phyloP scores from a whole-genome alignment of 2,888 invertebrate genomes.

The Xanthorhoe spadicearia region DNA sequence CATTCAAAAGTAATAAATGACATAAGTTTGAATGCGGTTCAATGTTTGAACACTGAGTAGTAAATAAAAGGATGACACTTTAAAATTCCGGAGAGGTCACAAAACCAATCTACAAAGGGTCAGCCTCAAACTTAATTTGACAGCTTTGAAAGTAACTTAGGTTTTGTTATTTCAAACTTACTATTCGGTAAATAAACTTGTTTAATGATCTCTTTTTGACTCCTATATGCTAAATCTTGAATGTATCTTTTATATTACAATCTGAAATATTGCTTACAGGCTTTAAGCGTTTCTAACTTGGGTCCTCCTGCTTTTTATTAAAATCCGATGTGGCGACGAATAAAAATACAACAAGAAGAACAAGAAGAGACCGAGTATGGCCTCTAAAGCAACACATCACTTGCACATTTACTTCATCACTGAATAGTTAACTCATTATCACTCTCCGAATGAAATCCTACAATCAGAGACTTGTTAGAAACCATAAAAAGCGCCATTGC shows the following conservation, averaged over 20 bases:
- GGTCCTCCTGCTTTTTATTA: too few relatives aligned
- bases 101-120: background rate
- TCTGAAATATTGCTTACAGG: too few relatives aligned
- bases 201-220: too few relatives aligned
- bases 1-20: constrained; percentile 33
- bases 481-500: constrained; percentile 33
- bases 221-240: too few relatives aligned
- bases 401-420: too few relatives aligned
- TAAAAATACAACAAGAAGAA: too few relatives aligned
- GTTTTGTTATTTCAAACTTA: background rate
- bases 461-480: constrained; percentile 30
- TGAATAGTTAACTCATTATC: constrained; percentile 2
- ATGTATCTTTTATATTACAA: too few relatives aligned
- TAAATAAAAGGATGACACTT: background rate
- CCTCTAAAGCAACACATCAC: too few relatives aligned
- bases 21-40: constrained; percentile 34
- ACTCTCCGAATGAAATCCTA: constrained; percentile 14
- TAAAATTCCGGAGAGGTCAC: background rate
- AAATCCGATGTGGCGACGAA: too few relatives aligned
- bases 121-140: constrained; percentile 1
- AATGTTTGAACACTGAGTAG: constrained; percentile 22
- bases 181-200: background rate
- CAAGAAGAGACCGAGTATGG: too few relatives aligned
- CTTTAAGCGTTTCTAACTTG: too few relatives aligned
- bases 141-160: background rate